Percentiles rank a stretch among this genome's conserved stretches.
Evolutionary conservation across 1,140 invertebrate genomes (phyloP).

Genomic region (Trigoniulus corallinus): DNA sequence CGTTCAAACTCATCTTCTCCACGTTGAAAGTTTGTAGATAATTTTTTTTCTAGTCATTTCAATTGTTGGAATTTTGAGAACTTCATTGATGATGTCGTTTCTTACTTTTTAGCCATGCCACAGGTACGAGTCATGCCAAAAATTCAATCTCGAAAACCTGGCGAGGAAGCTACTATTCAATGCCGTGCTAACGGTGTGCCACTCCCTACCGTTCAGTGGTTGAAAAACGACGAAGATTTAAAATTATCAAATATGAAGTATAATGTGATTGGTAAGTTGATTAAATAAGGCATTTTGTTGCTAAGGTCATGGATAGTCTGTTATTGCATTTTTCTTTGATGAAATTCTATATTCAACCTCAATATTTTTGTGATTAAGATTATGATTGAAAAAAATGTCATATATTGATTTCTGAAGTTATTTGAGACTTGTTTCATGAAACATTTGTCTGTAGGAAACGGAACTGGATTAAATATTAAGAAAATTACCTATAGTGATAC

Average conservation of each 20-base stretch:
- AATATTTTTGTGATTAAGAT: too few relatives aligned
- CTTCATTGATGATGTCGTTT: conserved; percentile 1
- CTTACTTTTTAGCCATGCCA: conserved; percentile 36
- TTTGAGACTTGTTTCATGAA: not conserved
- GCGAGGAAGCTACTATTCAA: conserved; percentile 45
- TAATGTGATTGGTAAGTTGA: conserved; percentile 34
- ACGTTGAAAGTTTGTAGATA: conserved; percentile 50
- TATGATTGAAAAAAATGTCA: too few relatives aligned
- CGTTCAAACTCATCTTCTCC: conserved; percentile 55
- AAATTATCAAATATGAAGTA: conserved; percentile 38
- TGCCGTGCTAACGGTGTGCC: conserved; percentile 53
- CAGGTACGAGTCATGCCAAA: conserved; percentile 48
- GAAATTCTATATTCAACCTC: too few relatives aligned
- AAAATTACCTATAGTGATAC: conserved; percentile 44
- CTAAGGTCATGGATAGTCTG: not conserved
- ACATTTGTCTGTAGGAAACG: conserved; percentile 31
- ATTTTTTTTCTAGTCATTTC: conserved; percentile 17
- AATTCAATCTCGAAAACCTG: conserved; percentile 45
- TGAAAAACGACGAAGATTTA: conserved; percentile 52
- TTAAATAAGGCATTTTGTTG: not conserved
- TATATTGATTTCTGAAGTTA: too few relatives aligned
- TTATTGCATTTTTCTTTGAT: not conserved
- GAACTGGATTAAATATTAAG: conserved; percentile 44
- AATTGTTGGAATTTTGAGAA: conserved; percentile 15
- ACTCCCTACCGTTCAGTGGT: conserved; percentile 38